A percentile compares a stretch with the other conserved stretches of the same genome.
These are phyloP conservation scores for Cepphus grylle DNA, from an alignment of 2,113 vertebrate genomes.

Conservation along the genomic window DNA sequence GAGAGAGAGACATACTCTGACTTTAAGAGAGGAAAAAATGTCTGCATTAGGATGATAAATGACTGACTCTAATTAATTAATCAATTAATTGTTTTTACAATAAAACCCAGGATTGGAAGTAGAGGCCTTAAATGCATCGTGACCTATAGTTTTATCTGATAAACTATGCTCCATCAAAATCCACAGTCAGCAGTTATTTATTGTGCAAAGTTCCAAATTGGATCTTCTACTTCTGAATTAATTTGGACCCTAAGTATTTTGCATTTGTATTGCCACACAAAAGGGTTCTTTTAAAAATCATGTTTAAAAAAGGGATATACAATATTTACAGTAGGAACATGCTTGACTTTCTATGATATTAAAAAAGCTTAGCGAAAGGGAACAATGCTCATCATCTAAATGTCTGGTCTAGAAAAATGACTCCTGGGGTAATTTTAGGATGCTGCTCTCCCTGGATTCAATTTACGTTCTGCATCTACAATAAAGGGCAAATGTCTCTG, in stretches of 20 bases:
- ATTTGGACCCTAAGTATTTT: constrained; percentile 56
- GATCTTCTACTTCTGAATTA: constrained; percentile 40
- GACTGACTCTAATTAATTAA: constrained; percentile 64
- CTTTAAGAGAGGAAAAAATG: constrained; percentile 11
- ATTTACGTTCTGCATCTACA: constrained; percentile 53
- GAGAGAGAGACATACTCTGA: neutral
- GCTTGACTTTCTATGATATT: constrained; percentile 29
- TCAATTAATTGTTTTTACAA: constrained; percentile 62
- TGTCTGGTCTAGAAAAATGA: constrained; percentile 21
- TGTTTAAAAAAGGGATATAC: constrained; percentile 34
- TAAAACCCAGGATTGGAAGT: constrained; percentile 11
- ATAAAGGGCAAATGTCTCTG: constrained; percentile 63
- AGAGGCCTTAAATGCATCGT: constrained; percentile 36
- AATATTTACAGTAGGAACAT: constrained; percentile 35
- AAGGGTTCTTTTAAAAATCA: constrained; percentile 7
- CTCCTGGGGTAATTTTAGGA: constrained; percentile 43
- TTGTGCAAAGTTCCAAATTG: constrained; percentile 22
- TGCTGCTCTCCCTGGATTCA: constrained; percentile 18
- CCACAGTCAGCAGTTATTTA: constrained; percentile 56
- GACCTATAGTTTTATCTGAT: constrained; percentile 43
- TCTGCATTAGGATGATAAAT: constrained; percentile 44
- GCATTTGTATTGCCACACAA: constrained; percentile 28
- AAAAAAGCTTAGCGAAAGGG: constrained; percentile 25
- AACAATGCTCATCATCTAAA: constrained; percentile 30
- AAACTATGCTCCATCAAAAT: constrained; percentile 54